Conservation (phyloP, 2,797 vertebrate species). For the Margarornis squamiger region DNA sequence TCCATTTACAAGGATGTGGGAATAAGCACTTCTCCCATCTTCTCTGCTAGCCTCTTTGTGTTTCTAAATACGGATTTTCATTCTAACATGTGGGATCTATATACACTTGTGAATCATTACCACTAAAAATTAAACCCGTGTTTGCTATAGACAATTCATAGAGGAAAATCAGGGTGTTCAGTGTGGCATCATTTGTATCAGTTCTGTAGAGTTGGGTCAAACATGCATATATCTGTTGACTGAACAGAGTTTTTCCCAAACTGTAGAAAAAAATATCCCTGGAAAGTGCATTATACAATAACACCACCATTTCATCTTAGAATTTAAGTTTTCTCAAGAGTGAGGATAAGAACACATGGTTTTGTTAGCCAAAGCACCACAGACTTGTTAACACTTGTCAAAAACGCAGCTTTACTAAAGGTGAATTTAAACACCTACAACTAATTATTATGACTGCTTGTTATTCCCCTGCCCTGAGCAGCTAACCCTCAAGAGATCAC, state of each 20-base stretch:
- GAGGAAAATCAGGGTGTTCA: neutral
- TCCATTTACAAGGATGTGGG: neutral
- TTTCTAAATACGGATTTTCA: neutral
- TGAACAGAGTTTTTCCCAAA: neutral
- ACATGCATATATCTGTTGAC: neutral
- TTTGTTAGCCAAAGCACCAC: neutral
- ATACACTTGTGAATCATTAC: neutral
- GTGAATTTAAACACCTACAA: neutral
- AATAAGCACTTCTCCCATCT: neutral
- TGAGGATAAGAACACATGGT: neutral
- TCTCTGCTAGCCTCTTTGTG: neutral
- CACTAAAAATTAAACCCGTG: neutral
- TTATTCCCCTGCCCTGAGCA: neutral
- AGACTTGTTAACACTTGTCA: neutral
- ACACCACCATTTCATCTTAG: neutral
- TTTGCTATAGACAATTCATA: neutral
- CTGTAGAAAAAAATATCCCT: neutral
- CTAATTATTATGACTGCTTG: neutral
- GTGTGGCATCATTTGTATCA: neutral
- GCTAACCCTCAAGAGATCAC: neutral
- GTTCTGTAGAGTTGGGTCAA: neutral
- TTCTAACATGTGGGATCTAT: neutral
- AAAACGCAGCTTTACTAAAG: neutral
- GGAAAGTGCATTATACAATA: neutral
- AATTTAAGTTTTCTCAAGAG: neutral